phyloP scores from a whole-genome alignment of 1,140 invertebrate genomes.

The Papilio xuthus region DNA sequence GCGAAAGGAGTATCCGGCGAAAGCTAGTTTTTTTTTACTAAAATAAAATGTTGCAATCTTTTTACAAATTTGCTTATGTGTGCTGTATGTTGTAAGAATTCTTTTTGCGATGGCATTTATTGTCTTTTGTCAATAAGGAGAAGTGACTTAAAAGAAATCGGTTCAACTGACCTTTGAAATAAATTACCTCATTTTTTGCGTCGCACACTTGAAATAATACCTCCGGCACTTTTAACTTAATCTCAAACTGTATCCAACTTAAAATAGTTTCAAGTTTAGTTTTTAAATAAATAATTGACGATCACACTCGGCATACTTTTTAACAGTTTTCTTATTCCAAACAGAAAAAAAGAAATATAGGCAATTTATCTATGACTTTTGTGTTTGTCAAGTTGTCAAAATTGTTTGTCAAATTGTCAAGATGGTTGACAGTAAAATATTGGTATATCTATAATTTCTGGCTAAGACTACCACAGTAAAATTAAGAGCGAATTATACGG shows the following conservation, averaged over 20 bases:
- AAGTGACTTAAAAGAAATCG: constrained; percentile 18
- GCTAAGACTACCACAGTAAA: not conserved
- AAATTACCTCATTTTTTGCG: constrained; percentile 6
- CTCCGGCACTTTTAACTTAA: not conserved
- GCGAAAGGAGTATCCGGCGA: no score
- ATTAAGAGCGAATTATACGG: not conserved
- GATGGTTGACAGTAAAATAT: no score
- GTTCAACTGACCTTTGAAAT: constrained; percentile 12
- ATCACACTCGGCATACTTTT: not conserved
- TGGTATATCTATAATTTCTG: no score
- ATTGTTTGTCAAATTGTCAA: no score
- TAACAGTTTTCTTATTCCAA: not conserved
- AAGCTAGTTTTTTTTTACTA: no score
- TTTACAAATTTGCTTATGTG: not conserved
- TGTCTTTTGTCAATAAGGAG: constrained; percentile 14
- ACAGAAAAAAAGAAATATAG: no score
- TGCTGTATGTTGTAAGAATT: not conserved
- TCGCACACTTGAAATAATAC: not conserved
- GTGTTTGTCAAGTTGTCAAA: no score
- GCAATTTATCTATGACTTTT: no score
- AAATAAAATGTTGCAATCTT: not conserved
- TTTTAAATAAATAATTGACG: not conserved
- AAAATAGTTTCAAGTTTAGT: not conserved
- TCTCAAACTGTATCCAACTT: not conserved
- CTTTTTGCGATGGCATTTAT: not conserved